Base-by-base conservation (phyloP, 2,888 invertebrate genomes). In the Heliconius cydno region DNA sequence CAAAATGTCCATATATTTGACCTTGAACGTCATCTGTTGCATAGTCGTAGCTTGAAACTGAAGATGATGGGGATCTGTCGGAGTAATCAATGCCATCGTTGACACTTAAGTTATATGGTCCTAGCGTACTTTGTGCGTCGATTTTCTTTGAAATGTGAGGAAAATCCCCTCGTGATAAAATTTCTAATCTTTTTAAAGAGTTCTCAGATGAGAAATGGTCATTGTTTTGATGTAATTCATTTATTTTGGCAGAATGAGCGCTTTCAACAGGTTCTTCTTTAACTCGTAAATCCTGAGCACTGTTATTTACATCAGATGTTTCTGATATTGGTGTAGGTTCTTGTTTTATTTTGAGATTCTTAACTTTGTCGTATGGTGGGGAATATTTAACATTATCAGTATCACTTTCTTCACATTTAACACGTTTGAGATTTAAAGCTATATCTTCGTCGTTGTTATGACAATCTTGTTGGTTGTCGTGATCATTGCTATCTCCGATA, bases 141-240 rank as follows among this genome's bases (percentile, higher is more conserved):
- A 85, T 83, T 86, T 91, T 91, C 80, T 91, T 92, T 60, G 90
- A 84, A 46, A 88, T 83, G 79, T 88, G 91, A n/a, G 96, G 96
- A 87, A 97, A 97, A 88, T 97, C 96, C 78, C 97, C 97, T 90
- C 97, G 97, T 72, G 98, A 97, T 86, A 98, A 95, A 90, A 96
- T 97, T 94, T 98, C 98, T 86, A 98, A 94, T 88, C 97, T 96
- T 86, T 97, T 96, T 83, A 98, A 93, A 76, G 97, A 97, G 90
- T 97, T 97, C 86, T 96, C 96, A 1, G 96, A 94, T 6, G 94
- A 94, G 85, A 89, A 95, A 19, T 89, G 89, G 15, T 92, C 91
- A 67, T 76, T 82, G 63, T 66, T 83, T 30, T 86, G 75, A 30
- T 83, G 84, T 60, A 84, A 86, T 4, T 85, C 84, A 28, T 84